A percentile compares a stretch with the other conserved stretches of the same genome.
Conservation (phyloP, 2,888 invertebrate genomes). For the Embidobia sp. region DNA sequence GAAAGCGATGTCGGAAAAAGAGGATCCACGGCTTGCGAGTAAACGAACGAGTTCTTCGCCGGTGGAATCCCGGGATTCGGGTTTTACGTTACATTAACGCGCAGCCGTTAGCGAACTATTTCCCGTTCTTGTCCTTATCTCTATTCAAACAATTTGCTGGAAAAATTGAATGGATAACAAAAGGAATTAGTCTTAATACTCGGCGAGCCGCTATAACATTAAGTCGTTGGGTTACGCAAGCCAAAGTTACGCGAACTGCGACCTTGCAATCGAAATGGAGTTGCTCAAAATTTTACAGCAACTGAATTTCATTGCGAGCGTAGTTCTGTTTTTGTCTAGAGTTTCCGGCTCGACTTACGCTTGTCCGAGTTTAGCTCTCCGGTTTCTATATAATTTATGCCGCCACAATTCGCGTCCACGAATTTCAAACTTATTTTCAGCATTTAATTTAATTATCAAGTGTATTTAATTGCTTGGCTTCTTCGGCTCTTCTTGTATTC, state of each 20-base stretch:
- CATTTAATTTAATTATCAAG: not conserved
- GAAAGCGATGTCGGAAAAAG: slow-evolving; percentile 55
- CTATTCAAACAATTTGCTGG: slow-evolving; percentile 10
- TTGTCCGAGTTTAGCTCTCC: slow-evolving; percentile 4
- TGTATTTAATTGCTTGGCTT: no score
- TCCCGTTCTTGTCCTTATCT: slow-evolving; percentile 10
- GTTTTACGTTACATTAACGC: slow-evolving; percentile 32
- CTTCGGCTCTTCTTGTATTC: no score
- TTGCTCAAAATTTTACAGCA: slow-evolving; percentile 21
- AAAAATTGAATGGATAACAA: not conserved
- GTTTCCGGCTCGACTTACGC: slow-evolving; percentile 21
- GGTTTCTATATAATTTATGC: slow-evolving; percentile 16
- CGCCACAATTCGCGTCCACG: slow-evolving; percentile 6
- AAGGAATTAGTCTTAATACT: not conserved
- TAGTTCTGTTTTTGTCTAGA: slow-evolving; percentile 18
- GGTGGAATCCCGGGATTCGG: slow-evolving; percentile 39
- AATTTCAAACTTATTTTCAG: not conserved
- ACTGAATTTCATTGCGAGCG: slow-evolving; percentile 14
- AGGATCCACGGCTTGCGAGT: slow-evolving; percentile 35
- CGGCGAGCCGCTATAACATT: no score
- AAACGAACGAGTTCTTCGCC: slow-evolving; percentile 45
- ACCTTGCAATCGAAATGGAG: slow-evolving; percentile 22
- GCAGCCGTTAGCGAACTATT: not conserved
- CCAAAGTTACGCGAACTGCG: not conserved
- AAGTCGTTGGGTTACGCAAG: not conserved